Conservation (phyloP, 2,113 vertebrate genomes). For the Neofelis nebulosa region DNA sequence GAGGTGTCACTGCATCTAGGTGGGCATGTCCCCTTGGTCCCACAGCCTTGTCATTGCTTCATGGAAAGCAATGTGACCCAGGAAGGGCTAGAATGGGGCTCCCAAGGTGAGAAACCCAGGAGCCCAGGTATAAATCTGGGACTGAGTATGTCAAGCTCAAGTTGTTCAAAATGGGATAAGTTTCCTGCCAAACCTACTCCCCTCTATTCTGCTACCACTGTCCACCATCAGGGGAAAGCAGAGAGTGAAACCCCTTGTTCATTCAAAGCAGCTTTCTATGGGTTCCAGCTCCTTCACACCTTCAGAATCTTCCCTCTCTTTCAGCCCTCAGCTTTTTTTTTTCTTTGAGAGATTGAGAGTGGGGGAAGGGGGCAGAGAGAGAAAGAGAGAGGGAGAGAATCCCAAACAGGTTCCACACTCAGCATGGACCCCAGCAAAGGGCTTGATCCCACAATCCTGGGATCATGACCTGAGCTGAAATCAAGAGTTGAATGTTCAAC, state of each 20-base stretch:
- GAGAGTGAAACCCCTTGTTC: not conserved
- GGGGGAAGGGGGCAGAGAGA: too few relatives aligned
- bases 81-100: not conserved
- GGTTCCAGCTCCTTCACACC: not conserved
- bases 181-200: not conserved
- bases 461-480: too few relatives aligned
- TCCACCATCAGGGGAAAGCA: not conserved
- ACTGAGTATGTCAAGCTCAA: not conserved
- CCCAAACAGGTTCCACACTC: too few relatives aligned
- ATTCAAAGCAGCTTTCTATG: not conserved
- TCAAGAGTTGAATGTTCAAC: too few relatives aligned
- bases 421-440: too few relatives aligned
- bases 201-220: not conserved
- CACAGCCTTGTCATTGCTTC: not conserved
- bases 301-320: not conserved
- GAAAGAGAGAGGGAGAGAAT: too few relatives aligned
- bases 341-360: too few relatives aligned
- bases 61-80: not conserved
- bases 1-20: not conserved
- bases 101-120: not conserved
- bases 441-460: too few relatives aligned
- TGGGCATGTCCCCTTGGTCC: fast-evolving
- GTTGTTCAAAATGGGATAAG: not conserved
- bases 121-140: not conserved
- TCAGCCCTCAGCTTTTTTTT: not conserved